Evolutionary conservation across 2,797 vertebrate genomes (phyloP).

Genomic region (Labeo calbasu): DNA sequence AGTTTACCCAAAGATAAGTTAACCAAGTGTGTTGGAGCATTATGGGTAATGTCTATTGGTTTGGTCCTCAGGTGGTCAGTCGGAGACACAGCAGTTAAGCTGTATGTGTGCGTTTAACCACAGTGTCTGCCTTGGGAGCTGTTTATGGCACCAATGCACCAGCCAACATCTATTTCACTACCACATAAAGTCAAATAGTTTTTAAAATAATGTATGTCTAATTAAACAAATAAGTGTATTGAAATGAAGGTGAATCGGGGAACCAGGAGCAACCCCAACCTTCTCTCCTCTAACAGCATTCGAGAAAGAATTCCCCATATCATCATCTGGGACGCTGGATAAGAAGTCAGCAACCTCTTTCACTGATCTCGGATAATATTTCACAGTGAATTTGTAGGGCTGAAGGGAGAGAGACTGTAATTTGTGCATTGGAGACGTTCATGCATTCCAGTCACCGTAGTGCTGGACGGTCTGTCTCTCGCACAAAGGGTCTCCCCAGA

Average conservation of each 20-base stretch:
- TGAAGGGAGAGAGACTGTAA: not conserved
- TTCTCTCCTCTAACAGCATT: not conserved
- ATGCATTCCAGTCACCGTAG: not conserved
- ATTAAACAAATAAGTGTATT: not conserved
- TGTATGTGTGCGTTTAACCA: not conserved
- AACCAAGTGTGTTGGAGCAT: no score
- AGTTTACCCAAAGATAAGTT: not conserved
- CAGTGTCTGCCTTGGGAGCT: not conserved
- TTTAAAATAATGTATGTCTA: not conserved
- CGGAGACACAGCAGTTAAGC: not conserved
- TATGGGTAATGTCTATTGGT: not conserved
- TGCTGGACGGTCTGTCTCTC: not conserved
- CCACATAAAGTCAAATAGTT: not conserved
- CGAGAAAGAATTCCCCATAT: not conserved
- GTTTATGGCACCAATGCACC: not conserved
- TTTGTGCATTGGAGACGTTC: not conserved
- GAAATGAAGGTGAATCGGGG: not conserved
- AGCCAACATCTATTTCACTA: not conserved
- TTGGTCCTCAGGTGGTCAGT: not conserved
- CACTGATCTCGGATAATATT: not conserved
- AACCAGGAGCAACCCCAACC: not conserved
- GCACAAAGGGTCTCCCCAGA: slow-evolving; percentile 7
- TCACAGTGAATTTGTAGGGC: not conserved
- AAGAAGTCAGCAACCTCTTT: not conserved
- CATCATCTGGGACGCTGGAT: no score